Conservation (phyloP, 2,797 vertebrate genomes). For the Bovichtus variegatus region DNA sequence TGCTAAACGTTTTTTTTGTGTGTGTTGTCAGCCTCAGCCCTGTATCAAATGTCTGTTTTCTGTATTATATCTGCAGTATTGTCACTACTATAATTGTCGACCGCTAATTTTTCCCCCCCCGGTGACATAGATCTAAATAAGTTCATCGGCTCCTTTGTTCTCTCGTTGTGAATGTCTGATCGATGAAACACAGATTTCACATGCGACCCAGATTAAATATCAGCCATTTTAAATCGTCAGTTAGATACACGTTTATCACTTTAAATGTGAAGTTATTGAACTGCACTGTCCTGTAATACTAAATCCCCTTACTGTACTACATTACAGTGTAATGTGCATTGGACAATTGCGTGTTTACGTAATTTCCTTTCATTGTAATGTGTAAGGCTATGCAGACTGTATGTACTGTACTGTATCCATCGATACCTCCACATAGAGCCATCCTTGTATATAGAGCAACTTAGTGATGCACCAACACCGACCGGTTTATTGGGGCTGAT, state of each 20-base stretch:
- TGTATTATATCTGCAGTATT: neutral
- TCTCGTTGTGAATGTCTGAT: constrained; percentile 16
- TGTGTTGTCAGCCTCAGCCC: constrained; percentile 1
- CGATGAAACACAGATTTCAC: constrained; percentile 4
- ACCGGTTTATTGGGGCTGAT: neutral
- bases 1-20: constrained; percentile 13
- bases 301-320: neutral
- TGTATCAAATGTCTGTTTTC: neutral
- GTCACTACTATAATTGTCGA: too few relatives aligned
- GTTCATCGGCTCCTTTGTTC: constrained; percentile 32
- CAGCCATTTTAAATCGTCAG: constrained; percentile 9
- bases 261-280: neutral
- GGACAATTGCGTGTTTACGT: neutral
- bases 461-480: neutral
- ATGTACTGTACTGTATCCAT: neutral
- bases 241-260: neutral
- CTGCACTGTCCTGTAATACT: neutral
- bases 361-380: neutral
- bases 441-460: neutral
- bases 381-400: neutral
- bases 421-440: neutral
- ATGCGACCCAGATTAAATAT: neutral
- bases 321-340: neutral
- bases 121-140: neutral
- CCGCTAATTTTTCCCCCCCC: neutral